Evolutionary conservation across 2,113 vertebrate genomes (phyloP).

Genomic region (Rhagologus leucostigma): DNA sequence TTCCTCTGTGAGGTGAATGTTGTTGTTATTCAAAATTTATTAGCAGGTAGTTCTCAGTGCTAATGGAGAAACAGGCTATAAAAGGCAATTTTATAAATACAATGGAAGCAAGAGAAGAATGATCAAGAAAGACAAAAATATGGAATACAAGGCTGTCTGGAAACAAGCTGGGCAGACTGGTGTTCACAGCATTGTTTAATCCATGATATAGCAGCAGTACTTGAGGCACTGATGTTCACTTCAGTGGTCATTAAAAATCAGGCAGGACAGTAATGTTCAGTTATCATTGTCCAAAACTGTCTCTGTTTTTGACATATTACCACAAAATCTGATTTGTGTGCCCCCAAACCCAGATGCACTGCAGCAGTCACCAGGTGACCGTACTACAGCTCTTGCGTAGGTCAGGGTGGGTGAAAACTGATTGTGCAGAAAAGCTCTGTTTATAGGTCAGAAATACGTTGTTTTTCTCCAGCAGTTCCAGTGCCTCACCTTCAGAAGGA

Average conservation of each 20-base stretch:
- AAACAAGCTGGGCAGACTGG: not conserved
- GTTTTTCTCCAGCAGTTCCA: constrained; percentile 79
- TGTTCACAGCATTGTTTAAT: not conserved
- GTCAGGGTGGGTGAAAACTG: not conserved
- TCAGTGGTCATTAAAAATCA: not conserved
- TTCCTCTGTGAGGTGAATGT: constrained; percentile 83
- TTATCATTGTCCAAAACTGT: not conserved
- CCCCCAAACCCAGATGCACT: not conserved
- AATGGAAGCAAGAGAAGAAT: not conserved
- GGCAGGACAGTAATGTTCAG: not conserved
- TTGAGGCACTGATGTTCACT: not conserved
- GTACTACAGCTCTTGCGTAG: fast-evolving
- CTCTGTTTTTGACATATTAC: not conserved
- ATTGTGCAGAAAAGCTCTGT: not conserved
- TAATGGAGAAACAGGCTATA: not conserved
- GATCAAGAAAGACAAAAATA: not conserved
- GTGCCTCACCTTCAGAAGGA: constrained; percentile 85
- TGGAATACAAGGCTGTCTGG: not conserved
- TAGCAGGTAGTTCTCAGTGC: not conserved
- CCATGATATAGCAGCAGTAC: not conserved
- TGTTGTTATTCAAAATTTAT: not conserved
- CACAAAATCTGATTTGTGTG: not conserved
- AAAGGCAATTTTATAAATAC: not conserved
- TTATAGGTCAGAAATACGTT: not conserved
- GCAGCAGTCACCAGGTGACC: not conserved